These are phyloP conservation scores for Drosophila planitibia DNA, from an alignment of 2,888 invertebrate species.

Conservation along the genomic window DNA sequence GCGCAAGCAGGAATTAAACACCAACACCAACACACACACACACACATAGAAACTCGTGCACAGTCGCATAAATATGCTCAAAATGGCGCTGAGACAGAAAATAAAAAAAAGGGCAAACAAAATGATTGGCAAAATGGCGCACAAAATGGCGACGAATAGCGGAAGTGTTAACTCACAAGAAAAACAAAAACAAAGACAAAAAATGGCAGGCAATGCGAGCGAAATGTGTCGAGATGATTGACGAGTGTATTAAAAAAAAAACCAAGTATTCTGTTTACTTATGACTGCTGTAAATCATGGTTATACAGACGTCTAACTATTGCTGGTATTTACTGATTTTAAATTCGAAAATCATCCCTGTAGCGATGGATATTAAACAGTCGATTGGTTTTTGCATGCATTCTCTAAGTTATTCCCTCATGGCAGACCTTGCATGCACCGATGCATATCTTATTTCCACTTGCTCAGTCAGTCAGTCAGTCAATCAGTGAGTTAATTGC, in stretches of 20 bases:
- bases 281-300: background rate
- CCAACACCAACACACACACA: background rate
- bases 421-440: background rate
- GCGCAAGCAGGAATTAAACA: conserved; percentile 6
- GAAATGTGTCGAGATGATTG: conserved; percentile 57
- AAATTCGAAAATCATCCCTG: background rate
- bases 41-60: background rate
- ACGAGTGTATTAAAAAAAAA: conserved; percentile 29
- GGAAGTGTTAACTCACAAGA: conserved; percentile 12
- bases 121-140: conserved; percentile 42
- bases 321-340: background rate
- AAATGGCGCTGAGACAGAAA: conserved; percentile 39
- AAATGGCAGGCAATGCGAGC: background rate
- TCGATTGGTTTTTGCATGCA: background rate
- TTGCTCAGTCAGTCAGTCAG: conserved; percentile 24
- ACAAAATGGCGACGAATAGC: conserved; percentile 50
- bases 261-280: background rate
- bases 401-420: background rate
- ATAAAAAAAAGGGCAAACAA: conserved; percentile 5
- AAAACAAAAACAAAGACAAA: background rate
- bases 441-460: background rate
- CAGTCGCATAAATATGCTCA: conserved; percentile 22
- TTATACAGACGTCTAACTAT: background rate
- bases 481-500: conserved; percentile 49
- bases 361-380: too few relatives aligned